Conservation (phyloP, 2,113 vertebrate genomes). For the Chroicocephalus ridibundus region DNA sequence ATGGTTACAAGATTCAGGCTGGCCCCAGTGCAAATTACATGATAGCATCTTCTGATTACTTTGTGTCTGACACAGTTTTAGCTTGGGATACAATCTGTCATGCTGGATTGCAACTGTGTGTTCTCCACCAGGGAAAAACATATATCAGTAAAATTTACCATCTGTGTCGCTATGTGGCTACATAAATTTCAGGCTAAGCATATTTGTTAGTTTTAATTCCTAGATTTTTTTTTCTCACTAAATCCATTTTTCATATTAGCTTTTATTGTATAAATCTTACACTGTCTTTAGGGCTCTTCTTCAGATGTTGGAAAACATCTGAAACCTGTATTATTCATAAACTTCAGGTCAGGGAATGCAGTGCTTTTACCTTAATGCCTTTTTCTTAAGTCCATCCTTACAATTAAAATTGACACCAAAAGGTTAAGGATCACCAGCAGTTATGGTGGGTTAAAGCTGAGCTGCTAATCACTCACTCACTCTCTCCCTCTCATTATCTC, state of each 20-base stretch:
- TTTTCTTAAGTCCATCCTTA: neutral
- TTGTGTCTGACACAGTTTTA: constrained; percentile 53
- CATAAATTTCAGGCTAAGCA: constrained; percentile 45
- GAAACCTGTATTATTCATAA: neutral
- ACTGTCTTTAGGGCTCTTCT: neutral
- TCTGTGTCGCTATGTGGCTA: constrained; percentile 63
- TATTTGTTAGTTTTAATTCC: constrained; percentile 64
- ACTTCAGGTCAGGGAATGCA: neutral
- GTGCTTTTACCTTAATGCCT: neutral
- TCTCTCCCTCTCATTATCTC: constrained; percentile 18
- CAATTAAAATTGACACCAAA: neutral
- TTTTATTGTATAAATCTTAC: neutral
- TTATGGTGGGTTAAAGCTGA: neutral
- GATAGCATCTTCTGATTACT: constrained; percentile 58
- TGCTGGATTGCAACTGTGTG: constrained; percentile 27
- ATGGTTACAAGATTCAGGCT: neutral
- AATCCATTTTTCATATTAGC: neutral
- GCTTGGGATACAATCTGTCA: constrained; percentile 59
- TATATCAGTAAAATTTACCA: constrained; percentile 69
- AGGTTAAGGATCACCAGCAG: constrained; percentile 23
- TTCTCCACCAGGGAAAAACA: constrained; percentile 64
- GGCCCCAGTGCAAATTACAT: constrained; percentile 38
- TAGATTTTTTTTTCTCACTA: neutral
- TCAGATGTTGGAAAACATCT: neutral
- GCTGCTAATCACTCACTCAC: neutral